Conservation (phyloP, 2,888 invertebrate species). For the Nymphalis c-album region DNA sequence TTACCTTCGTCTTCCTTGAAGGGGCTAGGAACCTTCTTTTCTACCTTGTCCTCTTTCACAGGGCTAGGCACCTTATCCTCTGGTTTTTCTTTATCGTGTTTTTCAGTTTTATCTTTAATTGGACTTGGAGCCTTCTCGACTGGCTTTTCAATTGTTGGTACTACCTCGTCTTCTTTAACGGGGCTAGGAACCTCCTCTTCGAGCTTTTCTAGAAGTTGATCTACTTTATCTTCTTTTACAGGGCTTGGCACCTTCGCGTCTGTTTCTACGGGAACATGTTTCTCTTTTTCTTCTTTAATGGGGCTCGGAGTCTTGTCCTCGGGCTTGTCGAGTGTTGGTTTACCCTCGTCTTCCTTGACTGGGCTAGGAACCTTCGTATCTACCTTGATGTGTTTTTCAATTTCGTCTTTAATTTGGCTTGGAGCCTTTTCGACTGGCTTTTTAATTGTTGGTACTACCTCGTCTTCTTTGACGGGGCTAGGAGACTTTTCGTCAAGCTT, state of each 20-base stretch:
- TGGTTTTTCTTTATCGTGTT: not conserved
- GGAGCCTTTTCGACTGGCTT: conserved; percentile 5
- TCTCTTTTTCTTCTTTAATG: conserved; percentile 17
- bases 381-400: not conserved
- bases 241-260: conserved; percentile 20
- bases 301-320: conserved; percentile 16
- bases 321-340: not conserved
- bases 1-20: not conserved
- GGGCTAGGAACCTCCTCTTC: conserved; percentile 31
- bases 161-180: not conserved
- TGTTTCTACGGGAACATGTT: no score
- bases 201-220: not conserved
- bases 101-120: not conserved
- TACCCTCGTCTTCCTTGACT: not conserved
- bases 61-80: conserved; percentile 32
- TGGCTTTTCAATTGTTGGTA: no score
- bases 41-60: conserved; percentile 3
- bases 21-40: conserved; percentile 23
- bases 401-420: conserved; percentile 12
- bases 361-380: conserved; percentile 30
- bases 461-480: conserved; percentile 20
- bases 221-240: not conserved
- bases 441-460: conserved; percentile 23
- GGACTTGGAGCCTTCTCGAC: not conserved
- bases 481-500: conserved; percentile 8